These are phyloP conservation scores for Agapornis canus DNA, from an alignment of 2,797 vertebrate species.

Conservation along the genomic window DNA sequence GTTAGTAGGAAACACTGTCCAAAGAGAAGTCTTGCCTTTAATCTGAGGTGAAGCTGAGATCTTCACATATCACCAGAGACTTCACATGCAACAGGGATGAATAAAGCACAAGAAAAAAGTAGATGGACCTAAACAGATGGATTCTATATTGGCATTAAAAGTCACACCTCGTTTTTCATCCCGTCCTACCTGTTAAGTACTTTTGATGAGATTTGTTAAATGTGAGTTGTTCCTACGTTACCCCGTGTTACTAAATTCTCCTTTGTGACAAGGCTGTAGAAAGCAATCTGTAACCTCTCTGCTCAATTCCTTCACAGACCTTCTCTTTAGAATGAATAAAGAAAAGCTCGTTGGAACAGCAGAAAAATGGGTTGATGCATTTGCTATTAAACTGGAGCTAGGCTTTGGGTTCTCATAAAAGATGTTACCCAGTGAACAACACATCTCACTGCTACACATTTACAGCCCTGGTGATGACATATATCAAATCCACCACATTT, in stretches of 20 bases:
- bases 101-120: background rate
- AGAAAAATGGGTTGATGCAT: conserved; percentile 6
- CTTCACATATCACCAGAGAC: background rate
- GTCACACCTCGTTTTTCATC: conserved; percentile 25
- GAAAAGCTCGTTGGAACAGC: background rate
- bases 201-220: background rate
- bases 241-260: background rate
- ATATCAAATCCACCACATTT: background rate
- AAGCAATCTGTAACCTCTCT: conserved; percentile 20
- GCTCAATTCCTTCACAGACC: background rate
- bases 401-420: background rate
- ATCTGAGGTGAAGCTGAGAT: background rate
- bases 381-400: conserved; percentile 2
- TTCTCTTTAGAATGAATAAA: conserved; percentile 3
- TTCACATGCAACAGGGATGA: background rate
- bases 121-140: background rate
- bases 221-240: background rate
- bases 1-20: background rate
- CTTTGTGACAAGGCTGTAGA: background rate
- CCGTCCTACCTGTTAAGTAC: background rate
- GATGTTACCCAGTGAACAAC: background rate
- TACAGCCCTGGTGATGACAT: background rate
- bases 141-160: conserved; percentile 30
- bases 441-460: background rate
- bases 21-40: background rate